phyloP scores from a whole-genome alignment of 1,140 invertebrate genomes.

The Zaprionus taronus region DNA sequence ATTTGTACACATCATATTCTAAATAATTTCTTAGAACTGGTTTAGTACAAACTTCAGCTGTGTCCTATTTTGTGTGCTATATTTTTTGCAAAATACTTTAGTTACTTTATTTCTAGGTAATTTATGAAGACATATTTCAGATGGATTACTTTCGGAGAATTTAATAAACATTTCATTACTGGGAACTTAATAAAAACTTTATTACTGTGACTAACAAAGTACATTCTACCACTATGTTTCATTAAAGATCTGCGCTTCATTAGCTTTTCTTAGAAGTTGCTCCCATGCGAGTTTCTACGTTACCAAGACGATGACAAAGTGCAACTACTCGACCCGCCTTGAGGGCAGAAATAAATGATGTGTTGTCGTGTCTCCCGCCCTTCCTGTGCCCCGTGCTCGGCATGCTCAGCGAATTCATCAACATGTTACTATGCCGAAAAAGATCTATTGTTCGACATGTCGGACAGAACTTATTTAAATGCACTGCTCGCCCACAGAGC shows the following conservation, averaged over 20 bases:
- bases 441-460: constrained; percentile 69
- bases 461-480: constrained; percentile 77
- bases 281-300: background rate
- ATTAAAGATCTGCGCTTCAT: background rate
- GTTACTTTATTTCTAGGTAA: background rate
- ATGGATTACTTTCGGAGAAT: background rate
- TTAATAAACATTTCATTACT: background rate
- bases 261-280: background rate
- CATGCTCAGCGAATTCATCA: constrained; percentile 62
- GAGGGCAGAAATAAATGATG: constrained; percentile 37
- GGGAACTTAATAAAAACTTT: background rate
- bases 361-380: constrained; percentile 22
- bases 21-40: background rate
- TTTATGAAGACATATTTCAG: background rate
- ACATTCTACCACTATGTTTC: background rate
- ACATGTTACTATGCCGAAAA: constrained; percentile 73
- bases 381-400: background rate
- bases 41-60: too few relatives aligned
- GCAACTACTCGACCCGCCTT: background rate
- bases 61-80: too few relatives aligned
- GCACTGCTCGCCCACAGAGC: constrained; percentile 51
- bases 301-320: background rate
- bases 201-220: background rate
- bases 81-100: background rate
- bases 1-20: background rate